Base-by-base conservation (phyloP, 2,113 vertebrate species). In the Trematomus loennbergii region DNA sequence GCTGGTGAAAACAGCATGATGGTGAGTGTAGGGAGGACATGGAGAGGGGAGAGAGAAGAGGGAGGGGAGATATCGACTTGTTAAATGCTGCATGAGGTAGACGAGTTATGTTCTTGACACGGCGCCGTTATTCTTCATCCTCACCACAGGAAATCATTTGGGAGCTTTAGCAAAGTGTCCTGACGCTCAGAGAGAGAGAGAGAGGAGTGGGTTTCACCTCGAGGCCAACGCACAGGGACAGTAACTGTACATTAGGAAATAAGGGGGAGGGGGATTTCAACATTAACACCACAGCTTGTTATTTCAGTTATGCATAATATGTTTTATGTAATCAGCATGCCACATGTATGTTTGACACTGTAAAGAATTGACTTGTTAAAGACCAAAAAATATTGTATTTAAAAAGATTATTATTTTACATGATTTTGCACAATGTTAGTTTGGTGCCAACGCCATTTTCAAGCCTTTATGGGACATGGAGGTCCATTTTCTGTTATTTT, bases 21-120 rank as follows among this genome's bases (percentile, higher is more conserved):
- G 62, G n/a, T 55, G 48, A 64, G 60, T 36, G n/a, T 0, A n/a
- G 40, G 55, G 36, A 49, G 49, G 17, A 25, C 13, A 20, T 9
- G 29, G 72, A 62, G 17, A n/a, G 6, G 18, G 36, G 40, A 36
- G 12, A 46, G 3, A 46, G 18, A 7, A 10, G 11, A 7, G n/a
- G 10, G 4, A 3, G 12, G 22, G 55, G n/a, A 4, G 43, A 20
- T 83, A 83, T 84, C 11, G 87, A 90, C 73, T 72, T 89, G 81
- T 81, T 89, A 88, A 91, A 89, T 88, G 79, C 86, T 88, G 87
- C 92, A 88, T 90, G 88, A 89, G 83, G 75, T 17, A 70, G 84
- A 70, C 45, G 3, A 20, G 20, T 70, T 72, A 22, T 83, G 81
- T 76, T 76, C 72, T 33, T 72, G 63, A 63, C 58, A 22, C 40